phyloP scores from a whole-genome alignment of 2,888 invertebrate species.

The Tetragonula carbonaria region DNA sequence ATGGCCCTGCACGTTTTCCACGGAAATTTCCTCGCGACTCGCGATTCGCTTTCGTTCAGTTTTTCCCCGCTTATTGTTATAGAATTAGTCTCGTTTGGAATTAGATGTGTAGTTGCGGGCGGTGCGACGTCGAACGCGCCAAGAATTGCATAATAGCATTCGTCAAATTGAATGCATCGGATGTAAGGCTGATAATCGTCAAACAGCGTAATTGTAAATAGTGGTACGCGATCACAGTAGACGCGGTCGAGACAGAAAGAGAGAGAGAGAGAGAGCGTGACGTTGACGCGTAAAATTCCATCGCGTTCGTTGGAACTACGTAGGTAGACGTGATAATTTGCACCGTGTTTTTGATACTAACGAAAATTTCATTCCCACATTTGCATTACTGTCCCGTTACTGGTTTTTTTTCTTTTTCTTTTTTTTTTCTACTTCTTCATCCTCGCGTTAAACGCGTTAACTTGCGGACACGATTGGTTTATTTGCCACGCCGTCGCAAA shows the following conservation, averaged over 20 bases:
- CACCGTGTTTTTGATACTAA: not conserved
- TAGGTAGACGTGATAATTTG: not conserved
- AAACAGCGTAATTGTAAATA: not conserved
- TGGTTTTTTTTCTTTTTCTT: not conserved
- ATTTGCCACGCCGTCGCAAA: slow-evolving; percentile 26
- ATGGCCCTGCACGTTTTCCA: not conserved
- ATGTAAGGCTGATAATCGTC: not conserved
- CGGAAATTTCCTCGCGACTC: not conserved
- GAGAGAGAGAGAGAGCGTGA: not conserved
- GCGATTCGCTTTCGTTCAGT: not conserved
- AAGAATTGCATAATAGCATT: not conserved
- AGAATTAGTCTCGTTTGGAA: not conserved
- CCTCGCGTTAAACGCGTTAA: not conserved
- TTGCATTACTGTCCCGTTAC: not conserved
- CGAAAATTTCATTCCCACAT: not conserved
- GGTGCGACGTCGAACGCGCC: not conserved
- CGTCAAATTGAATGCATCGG: not conserved
- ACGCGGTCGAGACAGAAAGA: not conserved
- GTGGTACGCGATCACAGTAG: not conserved
- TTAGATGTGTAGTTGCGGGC: not conserved
- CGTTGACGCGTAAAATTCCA: not conserved
- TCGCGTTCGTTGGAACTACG: not conserved
- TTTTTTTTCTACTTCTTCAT: not conserved
- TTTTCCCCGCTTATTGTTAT: not conserved
- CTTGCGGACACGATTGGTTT: slow-evolving; percentile 14